Base-by-base conservation (phyloP, 2,888 invertebrate species). In the Seira ritae region DNA sequence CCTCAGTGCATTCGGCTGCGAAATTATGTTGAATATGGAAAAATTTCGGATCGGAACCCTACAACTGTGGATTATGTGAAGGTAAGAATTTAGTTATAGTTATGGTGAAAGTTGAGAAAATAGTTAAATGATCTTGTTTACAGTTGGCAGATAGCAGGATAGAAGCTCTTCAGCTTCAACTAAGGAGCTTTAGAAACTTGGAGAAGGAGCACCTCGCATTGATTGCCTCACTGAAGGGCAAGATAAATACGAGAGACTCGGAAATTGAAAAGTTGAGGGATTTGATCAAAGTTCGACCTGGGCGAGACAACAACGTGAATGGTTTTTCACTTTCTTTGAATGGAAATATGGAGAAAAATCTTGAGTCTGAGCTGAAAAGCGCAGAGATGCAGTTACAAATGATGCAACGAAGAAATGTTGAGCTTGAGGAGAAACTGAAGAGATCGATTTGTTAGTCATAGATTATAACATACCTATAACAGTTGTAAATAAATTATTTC, bases 101-200 rank as follows among this genome's bases (percentile, higher is more conserved):
- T 46, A 46, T 15, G 50, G 15, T 46, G 10, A 15, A 12, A 15
- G 10, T 46, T 46, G 10, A n/a, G n/a, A n/a, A n/a, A n/a, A n/a
- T n/a, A n/a, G n/a, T n/a, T n/a, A n/a, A 67, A n/a, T 67, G 3
- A 37, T n/a, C 17, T 69, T 23, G 10, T 12, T 60, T 75, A 8
- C 55, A 88, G 87, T 73, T 89, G 0, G 84, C 88, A 4, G 89
- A 89, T 24, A 84, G 87, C 65, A 69, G 89, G 69, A 89, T 89
- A 24, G 87, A 88, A 81, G 87, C 88, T 2, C 70, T 89, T 10
- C 88, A 88, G 68, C 62, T 87, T 12, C 88, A 88, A 73, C 84
- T 86, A 17, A 77, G 87, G 2, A 78, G 75, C 17, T 74, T 87
- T 19, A 87, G 87, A 70, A 69, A 37, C 17, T 22, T 84, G 6